Base-by-base conservation (phyloP, 2,888 invertebrate species). In the Venusia cambrica region DNA sequence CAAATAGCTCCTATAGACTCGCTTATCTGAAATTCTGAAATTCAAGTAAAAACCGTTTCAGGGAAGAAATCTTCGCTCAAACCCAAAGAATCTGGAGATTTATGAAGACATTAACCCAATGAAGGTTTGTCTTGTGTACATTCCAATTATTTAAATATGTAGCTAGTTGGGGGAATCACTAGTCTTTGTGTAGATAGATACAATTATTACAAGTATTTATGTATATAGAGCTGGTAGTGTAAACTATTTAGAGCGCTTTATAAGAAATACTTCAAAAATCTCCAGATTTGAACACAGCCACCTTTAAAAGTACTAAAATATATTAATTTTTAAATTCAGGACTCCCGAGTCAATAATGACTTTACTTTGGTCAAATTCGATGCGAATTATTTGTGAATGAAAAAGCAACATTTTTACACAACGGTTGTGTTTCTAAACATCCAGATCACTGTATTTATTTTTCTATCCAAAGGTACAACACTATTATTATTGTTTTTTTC, bases 21-120 rank as follows among this genome's bases (percentile, higher is more conserved):
- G n/a, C n/a, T n/a, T n/a, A n/a, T n/a, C n/a, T n/a, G n/a, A n/a
- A n/a, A n/a, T n/a, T n/a, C n/a, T n/a, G 15, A 21, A 39, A 29
- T 42, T 51, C 31, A 48, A 47, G 36, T 39, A 37, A 39, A 45
- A 57, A 46, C 51, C 57, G 49, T 83, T 84, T 74, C 84, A 84
- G 84, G 65, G 74, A 67, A 83, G 63, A 62, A 9, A 28, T 11
- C 16, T 25, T 6, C 55, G 61, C 55, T 43, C 46, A 64, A 78
- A 77, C 57, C 48, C 62, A 68, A 80, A 67, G 72, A 68, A 62
- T 77, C 70, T 69, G 74, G 77, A 74, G 73, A 46, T 71, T 81
- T 78, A 68, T 67, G 69, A 68, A 78, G 83, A 84, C 58, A 78
- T 83, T 65, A 54, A 71, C 54, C 73, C 83, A 32, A 45, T 34